Conservation (phyloP, 2,888 invertebrate species). For the Conomelus anceps region DNA sequence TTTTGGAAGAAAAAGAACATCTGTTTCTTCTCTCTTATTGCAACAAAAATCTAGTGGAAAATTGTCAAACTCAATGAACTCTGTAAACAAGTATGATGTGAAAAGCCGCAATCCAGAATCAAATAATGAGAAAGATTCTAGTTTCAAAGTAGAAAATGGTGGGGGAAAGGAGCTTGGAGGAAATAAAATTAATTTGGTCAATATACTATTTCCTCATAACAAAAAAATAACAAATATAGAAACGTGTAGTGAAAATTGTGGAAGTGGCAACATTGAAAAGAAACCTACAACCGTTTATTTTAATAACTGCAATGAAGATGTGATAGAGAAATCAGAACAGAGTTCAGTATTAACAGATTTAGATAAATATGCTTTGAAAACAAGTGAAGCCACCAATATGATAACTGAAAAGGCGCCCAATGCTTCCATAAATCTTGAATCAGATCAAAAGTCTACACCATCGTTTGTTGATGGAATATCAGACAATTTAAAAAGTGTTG, state of each 20-base stretch:
- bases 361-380: neutral
- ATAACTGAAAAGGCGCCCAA: too few relatives aligned
- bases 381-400: neutral
- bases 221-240: too few relatives aligned
- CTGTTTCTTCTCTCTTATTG: neutral
- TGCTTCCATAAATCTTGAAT: neutral
- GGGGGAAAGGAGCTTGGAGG: too few relatives aligned
- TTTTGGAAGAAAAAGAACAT: neutral
- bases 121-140: too few relatives aligned
- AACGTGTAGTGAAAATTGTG: neutral
- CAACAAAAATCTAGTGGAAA: too few relatives aligned
- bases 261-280: neutral
- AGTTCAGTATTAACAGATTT: neutral
- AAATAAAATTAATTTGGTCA: neutral
- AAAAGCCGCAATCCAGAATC: too few relatives aligned
- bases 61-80: too few relatives aligned
- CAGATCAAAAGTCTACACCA: neutral
- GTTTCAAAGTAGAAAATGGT: too few relatives aligned
- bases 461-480: neutral
- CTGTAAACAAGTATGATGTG: too few relatives aligned
- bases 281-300: neutral
- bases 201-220: neutral
- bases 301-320: neutral
- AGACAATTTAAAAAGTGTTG: neutral
- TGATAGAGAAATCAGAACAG: neutral